A percentile compares a stretch with the other conserved stretches of the same genome.
Conservation (phyloP, 2,888 invertebrate genomes). For the Lepas anatifera region DNA sequence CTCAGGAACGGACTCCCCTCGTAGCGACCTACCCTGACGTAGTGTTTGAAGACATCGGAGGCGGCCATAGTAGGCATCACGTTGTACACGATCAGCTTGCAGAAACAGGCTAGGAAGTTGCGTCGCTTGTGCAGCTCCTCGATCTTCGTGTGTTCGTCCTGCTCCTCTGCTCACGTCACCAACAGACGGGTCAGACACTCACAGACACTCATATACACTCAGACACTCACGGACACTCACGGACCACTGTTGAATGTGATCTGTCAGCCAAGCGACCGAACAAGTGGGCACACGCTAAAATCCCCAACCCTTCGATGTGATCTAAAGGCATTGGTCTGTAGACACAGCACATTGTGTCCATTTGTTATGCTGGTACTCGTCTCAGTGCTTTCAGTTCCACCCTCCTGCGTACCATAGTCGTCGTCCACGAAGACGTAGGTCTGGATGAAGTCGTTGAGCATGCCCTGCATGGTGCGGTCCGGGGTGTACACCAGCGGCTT, state of each 20-base stretch:
- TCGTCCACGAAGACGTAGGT: constrained; percentile 86
- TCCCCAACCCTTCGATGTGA: no score
- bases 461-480: constrained; percentile 59
- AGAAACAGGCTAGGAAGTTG: constrained; percentile 91
- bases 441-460: constrained; percentile 83
- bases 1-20: no score
- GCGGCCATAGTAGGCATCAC: constrained; percentile 84
- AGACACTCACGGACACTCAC: no score
- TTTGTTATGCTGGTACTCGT: no score
- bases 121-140: constrained; percentile 92
- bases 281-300: no score
- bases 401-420: no score
- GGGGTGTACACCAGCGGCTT: constrained; percentile 61
- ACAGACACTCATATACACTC: no score
- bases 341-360: no score
- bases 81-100: constrained; percentile 95
- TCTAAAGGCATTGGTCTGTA: no score
- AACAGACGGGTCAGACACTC: not conserved
- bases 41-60: constrained; percentile 91
- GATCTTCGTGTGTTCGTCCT: constrained; percentile 88
- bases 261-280: no score
- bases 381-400: no score
- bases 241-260: no score
- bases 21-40: constrained; percentile 60
- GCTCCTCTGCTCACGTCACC: constrained; percentile 60